Evolutionary conservation across 2,113 vertebrate species (phyloP).

Genomic region (Alethe castanea): DNA sequence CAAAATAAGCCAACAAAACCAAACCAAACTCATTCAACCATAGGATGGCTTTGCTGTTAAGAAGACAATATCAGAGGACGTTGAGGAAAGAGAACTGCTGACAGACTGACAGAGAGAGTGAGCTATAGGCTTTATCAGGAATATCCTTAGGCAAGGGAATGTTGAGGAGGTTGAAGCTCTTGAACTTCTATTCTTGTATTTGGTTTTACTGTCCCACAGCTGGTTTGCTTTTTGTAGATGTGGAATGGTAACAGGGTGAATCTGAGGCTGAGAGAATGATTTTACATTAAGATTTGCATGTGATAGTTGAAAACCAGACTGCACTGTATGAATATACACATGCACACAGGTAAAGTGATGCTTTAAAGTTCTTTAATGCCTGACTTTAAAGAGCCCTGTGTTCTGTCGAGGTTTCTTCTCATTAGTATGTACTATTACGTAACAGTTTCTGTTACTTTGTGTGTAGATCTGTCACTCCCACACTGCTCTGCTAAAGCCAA

Average conservation of each 20-base stretch:
- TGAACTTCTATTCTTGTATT: neutral
- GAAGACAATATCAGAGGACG: neutral
- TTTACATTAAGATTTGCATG: neutral
- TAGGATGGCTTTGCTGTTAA: neutral
- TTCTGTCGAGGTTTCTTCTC: neutral
- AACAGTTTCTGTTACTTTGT: neutral
- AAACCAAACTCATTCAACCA: neutral
- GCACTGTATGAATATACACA: neutral
- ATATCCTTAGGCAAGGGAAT: neutral
- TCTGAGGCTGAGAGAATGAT: neutral
- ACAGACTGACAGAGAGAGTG: neutral
- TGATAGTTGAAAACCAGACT: neutral
- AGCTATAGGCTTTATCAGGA: neutral
- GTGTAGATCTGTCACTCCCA: neutral
- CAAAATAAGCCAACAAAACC: neutral
- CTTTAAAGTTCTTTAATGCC: neutral
- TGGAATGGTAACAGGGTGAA: neutral
- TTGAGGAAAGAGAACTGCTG: neutral
- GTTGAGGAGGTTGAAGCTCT: neutral
- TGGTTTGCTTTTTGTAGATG: neutral
- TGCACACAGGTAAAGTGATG: neutral
- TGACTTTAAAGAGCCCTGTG: neutral
- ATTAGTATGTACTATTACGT: neutral
- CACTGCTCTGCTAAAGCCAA: neutral
- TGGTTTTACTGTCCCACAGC: neutral